A percentile compares a stretch with the other conserved stretches of the same genome.
These are phyloP conservation scores for Xylota segnis DNA, from an alignment of 2,888 invertebrate species.

Conservation along the genomic window DNA sequence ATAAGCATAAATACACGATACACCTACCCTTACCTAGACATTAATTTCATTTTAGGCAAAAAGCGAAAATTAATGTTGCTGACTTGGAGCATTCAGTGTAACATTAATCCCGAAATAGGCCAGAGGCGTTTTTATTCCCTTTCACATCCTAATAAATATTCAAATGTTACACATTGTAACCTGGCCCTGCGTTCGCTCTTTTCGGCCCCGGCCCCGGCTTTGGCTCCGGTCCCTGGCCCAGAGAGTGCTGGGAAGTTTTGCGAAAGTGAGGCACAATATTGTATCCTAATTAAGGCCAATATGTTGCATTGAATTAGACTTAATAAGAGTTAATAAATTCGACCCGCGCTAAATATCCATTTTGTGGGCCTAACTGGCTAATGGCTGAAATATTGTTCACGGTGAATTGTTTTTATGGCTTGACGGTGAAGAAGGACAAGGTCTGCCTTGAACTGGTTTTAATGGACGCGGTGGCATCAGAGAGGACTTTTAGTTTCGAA, in stretches of 20 bases:
- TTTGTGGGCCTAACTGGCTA: conserved; percentile 38
- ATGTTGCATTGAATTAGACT: conserved; percentile 65
- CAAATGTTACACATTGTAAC: conserved; percentile 60
- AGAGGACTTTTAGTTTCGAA: background rate
- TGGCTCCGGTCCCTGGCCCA: background rate
- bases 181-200: no score
- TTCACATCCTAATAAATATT: conserved; percentile 73
- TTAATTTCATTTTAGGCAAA: conserved; percentile 66
- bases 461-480: background rate
- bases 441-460: background rate
- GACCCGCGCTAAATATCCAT: conserved; percentile 48
- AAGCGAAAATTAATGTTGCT: conserved; percentile 66
- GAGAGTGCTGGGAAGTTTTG: background rate
- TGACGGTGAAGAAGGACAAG: background rate
- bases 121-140: conserved; percentile 46
- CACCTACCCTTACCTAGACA: conserved; percentile 12
- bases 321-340: conserved; percentile 70
- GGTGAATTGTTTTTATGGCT: background rate
- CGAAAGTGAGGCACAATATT: conserved; percentile 28
- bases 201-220: background rate
- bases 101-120: conserved; percentile 68
- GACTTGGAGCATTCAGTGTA: conserved; percentile 49
- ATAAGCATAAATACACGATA: conserved; percentile 36
- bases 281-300: conserved; percentile 68
- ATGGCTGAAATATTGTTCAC: conserved; percentile 43